A percentile compares a stretch with the other conserved stretches of the same genome.
Evolutionary conservation across 2,113 vertebrate genomes (phyloP).

Genomic region (Halcyon senegalensis): DNA sequence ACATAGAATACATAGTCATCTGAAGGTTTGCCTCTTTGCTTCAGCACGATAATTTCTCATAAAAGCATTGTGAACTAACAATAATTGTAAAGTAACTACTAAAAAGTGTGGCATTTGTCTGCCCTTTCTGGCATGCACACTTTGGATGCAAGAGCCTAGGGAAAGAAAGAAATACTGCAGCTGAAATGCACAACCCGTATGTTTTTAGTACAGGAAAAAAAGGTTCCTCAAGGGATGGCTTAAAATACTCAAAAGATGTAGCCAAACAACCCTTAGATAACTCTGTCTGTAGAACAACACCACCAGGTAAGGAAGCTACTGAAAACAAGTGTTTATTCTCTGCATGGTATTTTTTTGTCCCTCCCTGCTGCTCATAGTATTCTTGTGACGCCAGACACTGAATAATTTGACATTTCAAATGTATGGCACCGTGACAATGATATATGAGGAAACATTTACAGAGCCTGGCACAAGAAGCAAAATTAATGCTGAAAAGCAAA

Average conservation of each 20-base stretch:
- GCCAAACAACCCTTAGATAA: neutral
- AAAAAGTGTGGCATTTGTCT: neutral
- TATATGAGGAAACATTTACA: slow-evolving; percentile 46
- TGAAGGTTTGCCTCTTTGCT: neutral
- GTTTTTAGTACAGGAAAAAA: neutral
- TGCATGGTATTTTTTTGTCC: slow-evolving; percentile 6
- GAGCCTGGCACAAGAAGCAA: neutral
- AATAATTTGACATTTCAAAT: slow-evolving; percentile 54
- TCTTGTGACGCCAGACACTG: slow-evolving; percentile 24
- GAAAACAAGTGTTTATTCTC: slow-evolving; percentile 7
- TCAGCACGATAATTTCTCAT: neutral
- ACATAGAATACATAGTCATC: neutral
- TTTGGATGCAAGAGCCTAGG: neutral
- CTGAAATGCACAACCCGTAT: neutral
- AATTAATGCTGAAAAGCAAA: slow-evolving; percentile 49
- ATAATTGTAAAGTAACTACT: neutral
- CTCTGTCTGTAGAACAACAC: neutral
- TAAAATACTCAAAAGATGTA: neutral
- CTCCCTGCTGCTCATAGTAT: neutral
- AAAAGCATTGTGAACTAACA: neutral
- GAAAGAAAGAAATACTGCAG: neutral
- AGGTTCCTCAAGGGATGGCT: neutral
- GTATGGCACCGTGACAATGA: slow-evolving; percentile 33
- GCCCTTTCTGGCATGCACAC: neutral
- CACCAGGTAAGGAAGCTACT: neutral